phyloP scores from a whole-genome alignment of 2,888 invertebrate genomes.

The Erebia ligea region DNA sequence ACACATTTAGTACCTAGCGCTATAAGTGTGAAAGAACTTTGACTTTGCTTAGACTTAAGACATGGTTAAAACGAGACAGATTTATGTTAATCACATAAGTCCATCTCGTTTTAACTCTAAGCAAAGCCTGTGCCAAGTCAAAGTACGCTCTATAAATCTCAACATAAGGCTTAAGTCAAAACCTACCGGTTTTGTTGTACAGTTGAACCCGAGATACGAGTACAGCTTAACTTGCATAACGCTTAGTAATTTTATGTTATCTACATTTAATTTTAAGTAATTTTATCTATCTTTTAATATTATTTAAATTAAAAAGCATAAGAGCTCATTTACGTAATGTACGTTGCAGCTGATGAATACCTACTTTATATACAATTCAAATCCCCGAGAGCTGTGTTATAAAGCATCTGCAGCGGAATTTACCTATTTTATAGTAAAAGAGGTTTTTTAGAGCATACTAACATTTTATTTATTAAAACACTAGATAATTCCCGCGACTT shows the following conservation, averaged over 20 bases:
- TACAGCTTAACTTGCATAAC: background rate
- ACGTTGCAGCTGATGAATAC: constrained; percentile 33
- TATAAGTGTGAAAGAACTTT: too few relatives aligned
- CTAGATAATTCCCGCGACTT: too few relatives aligned
- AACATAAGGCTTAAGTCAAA: too few relatives aligned
- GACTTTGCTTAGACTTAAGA: too few relatives aligned
- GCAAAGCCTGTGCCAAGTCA: too few relatives aligned
- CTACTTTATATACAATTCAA: constrained; percentile 34
- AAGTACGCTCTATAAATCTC: too few relatives aligned
- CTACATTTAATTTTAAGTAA: background rate
- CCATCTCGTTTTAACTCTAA: too few relatives aligned
- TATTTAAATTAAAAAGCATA: constrained; percentile 33
- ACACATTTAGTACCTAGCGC: too few relatives aligned
- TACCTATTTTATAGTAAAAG: constrained; percentile 1
- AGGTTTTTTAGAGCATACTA: constrained; percentile 1
- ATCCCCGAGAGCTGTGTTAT: constrained; percentile 27
- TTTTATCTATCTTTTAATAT: background rate
- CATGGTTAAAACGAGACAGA: too few relatives aligned
- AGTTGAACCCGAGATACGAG: background rate
- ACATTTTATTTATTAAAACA: background rate
- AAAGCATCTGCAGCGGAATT: constrained; percentile 16
- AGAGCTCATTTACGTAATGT: constrained; percentile 39
- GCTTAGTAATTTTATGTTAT: background rate
- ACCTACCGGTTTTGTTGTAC: too few relatives aligned
- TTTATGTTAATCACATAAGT: too few relatives aligned